Evolutionary conservation across 2,888 invertebrate genomes (phyloP).

Genomic region (Diachrysia chrysitis): DNA sequence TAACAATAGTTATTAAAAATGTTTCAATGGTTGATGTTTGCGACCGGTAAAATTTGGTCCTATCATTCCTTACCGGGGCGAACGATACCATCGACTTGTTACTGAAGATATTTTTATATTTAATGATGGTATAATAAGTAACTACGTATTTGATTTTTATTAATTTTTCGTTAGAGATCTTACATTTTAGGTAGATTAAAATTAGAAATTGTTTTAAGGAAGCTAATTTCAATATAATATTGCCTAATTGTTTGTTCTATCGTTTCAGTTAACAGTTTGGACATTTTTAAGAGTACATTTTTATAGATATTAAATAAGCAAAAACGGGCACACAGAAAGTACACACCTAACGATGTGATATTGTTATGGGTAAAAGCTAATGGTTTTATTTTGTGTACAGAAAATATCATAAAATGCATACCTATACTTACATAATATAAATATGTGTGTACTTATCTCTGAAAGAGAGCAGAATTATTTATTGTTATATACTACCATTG

Average conservation of each 20-base stretch:
- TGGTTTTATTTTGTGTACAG: slow-evolving; percentile 86
- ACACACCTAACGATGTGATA: slow-evolving; percentile 87
- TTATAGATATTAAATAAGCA: slow-evolving; percentile 68
- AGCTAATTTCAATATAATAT: slow-evolving; percentile 42
- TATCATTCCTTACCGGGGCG: slow-evolving; percentile 91
- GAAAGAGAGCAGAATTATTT: slow-evolving; percentile 86
- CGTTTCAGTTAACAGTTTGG: slow-evolving; percentile 40
- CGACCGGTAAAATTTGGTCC: slow-evolving; percentile 90
- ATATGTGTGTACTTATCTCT: slow-evolving; percentile 81
- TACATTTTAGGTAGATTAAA: slow-evolving; percentile 36
- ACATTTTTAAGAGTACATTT: slow-evolving; percentile 54
- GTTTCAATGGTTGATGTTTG: slow-evolving; percentile 72
- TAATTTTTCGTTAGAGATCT: slow-evolving; percentile 47
- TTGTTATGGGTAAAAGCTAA: slow-evolving; percentile 82
- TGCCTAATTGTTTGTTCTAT: slow-evolving; percentile 50
- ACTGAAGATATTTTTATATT: slow-evolving; percentile 71
- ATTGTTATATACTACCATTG: slow-evolving; percentile 87
- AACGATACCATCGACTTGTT: slow-evolving; percentile 66
- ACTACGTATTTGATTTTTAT: slow-evolving; percentile 38
- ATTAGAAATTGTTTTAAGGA: slow-evolving; percentile 35
- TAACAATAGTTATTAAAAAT: slow-evolving; percentile 67
- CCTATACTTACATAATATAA: slow-evolving; percentile 72
- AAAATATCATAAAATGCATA: slow-evolving; percentile 77
- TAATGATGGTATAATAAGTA: slow-evolving; percentile 58
- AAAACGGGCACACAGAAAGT: slow-evolving; percentile 82